phyloP scores from a whole-genome alignment of 1,140 invertebrate genomes.

The Atta colombica region DNA sequence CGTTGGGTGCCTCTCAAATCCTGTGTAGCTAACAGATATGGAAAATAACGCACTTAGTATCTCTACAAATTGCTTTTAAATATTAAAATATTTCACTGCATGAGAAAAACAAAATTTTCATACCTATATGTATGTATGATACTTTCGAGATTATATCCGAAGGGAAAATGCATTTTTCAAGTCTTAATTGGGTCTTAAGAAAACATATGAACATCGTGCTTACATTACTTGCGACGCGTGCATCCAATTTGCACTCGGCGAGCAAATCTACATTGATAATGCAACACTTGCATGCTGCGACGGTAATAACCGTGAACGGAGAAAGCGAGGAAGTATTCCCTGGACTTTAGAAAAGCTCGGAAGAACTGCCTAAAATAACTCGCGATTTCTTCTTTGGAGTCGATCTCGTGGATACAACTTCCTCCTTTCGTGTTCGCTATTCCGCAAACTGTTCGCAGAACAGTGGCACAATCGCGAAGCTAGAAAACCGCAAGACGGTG shows the following conservation, averaged over 20 bases:
- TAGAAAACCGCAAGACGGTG: conserved; percentile 21
- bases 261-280: conserved; percentile 34
- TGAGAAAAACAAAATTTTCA: not conserved
- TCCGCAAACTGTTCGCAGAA: not conserved
- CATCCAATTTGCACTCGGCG: not conserved
- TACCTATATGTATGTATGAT: not conserved
- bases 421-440: conserved; percentile 10
- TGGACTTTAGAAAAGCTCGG: conserved; percentile 22
- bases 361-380: conserved; percentile 54
- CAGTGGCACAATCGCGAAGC: not conserved
- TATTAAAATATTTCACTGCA: too few species aligned
- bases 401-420: conserved; percentile 18
- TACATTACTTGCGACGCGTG: not conserved
- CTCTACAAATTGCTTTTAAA: not conserved
- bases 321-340: conserved; percentile 37
- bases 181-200: not conserved
- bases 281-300: conserved; percentile 22
- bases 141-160: not conserved
- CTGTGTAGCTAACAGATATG: not conserved
- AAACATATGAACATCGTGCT: conserved; percentile 2
- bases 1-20: not conserved
- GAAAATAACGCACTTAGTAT: not conserved
- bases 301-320: conserved; percentile 71
- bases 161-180: not conserved
- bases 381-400: conserved; percentile 33